Evolutionary conservation across 1,140 invertebrate species (phyloP).

Genomic region (Homalodisca vitripennis): DNA sequence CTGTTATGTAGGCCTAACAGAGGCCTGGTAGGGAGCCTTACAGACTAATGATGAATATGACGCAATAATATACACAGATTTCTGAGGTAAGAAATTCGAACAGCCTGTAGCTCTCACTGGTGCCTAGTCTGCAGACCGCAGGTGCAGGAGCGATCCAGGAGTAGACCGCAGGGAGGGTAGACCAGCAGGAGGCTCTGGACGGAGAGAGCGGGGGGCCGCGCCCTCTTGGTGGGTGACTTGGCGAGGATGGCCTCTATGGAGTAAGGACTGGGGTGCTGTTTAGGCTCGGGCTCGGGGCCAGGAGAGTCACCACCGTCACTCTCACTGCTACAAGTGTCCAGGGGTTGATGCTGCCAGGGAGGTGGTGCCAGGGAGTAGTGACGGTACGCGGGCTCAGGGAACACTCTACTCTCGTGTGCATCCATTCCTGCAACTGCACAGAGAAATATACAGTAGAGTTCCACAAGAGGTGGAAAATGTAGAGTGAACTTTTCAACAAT

Average conservation of each 20-base stretch:
- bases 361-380: not conserved
- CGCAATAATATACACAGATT: too few relatives aligned
- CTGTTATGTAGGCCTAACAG: too few relatives aligned
- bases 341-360: conserved; percentile 22
- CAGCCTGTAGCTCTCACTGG: too few relatives aligned
- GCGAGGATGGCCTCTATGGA: conserved; percentile 84
- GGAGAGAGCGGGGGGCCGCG: not conserved
- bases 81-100: too few relatives aligned
- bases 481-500: not conserved
- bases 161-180: conserved; percentile 42
- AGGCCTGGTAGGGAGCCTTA: too few relatives aligned
- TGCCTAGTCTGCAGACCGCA: conserved; percentile 34
- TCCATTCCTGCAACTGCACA: not conserved
- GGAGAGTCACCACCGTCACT: conserved; percentile 10
- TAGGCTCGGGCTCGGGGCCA: conserved; percentile 29
- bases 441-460: not conserved
- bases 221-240: conserved; percentile 49
- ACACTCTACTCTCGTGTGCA: not conserved
- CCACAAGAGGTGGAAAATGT: not conserved
- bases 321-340: conserved; percentile 17
- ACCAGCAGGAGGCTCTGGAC: conserved; percentile 32
- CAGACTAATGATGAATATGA: too few relatives aligned
- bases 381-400: conserved; percentile 3
- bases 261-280: conserved; percentile 75
- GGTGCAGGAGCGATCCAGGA: conserved; percentile 41